Evolutionary conservation across 1,140 invertebrate species (phyloP).

Genomic region (Nasonia giraulti): DNA sequence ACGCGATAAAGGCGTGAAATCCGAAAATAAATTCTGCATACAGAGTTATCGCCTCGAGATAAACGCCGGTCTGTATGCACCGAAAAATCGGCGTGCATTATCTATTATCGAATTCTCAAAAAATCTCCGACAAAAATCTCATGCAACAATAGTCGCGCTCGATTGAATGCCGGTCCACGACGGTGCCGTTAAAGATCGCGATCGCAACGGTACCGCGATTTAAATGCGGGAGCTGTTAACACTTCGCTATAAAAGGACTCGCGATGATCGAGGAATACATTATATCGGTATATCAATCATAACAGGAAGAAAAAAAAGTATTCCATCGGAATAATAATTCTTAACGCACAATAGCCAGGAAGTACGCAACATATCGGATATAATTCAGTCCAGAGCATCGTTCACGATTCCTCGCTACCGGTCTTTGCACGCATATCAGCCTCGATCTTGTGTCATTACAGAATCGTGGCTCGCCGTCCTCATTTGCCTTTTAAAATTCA

Average conservation of each 20-base stretch:
- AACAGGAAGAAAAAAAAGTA: neutral
- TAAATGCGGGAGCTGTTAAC: conserved; percentile 21
- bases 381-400: neutral
- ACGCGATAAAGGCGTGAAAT: neutral
- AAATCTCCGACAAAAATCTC: too few species aligned
- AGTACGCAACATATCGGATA: neutral
- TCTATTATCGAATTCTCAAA: too few species aligned
- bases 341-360: neutral
- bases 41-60: neutral
- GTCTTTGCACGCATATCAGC: neutral
- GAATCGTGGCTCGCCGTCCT: neutral
- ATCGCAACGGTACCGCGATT: conserved; percentile 15
- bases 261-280: conserved; percentile 14
- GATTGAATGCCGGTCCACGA: neutral
- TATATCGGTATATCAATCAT: too few species aligned
- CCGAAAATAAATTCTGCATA: neutral
- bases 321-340: neutral
- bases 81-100: neutral
- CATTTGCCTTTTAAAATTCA: neutral
- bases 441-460: neutral
- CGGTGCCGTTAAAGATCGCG: neutral
- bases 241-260: neutral
- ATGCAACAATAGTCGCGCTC: neutral
- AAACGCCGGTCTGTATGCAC: neutral
- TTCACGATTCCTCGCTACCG: neutral